Percentiles rank a stretch among this genome's conserved stretches.
These are phyloP conservation scores for Meloidogyne floridensis DNA, from an alignment of 1,140 invertebrate species.

Conservation along the genomic window DNA sequence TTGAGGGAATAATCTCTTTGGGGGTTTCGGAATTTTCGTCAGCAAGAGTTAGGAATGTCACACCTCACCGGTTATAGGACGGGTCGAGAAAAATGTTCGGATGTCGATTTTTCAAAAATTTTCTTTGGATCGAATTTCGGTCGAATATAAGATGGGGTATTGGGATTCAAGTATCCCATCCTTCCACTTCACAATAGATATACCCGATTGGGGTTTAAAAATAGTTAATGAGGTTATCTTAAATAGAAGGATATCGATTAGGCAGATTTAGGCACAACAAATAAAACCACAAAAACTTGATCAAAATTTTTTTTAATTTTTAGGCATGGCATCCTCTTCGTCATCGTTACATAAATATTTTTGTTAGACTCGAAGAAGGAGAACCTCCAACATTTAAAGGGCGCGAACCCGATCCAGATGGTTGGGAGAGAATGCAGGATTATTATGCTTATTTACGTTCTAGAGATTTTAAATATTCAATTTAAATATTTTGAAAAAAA, in stretches of 20 bases:
- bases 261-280: neutral
- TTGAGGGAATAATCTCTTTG: neutral
- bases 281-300: neutral
- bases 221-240: too few species aligned
- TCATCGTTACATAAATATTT: conserved; percentile 61
- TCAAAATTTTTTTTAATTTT: conserved; percentile 9
- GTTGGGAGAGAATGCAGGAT: conserved; percentile 64
- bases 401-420: conserved; percentile 41
- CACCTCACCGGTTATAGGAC: too few species aligned
- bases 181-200: too few species aligned
- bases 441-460: conserved; percentile 61
- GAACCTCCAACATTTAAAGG: conserved; percentile 45
- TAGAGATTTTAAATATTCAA: conserved; percentile 60
- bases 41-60: too few species aligned
- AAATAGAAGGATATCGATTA: too few species aligned
- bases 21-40: too few species aligned
- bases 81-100: too few species aligned
- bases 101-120: too few species aligned
- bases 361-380: conserved; percentile 59
- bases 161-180: too few species aligned
- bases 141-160: too few species aligned
- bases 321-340: conserved; percentile 50
- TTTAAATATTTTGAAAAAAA: conserved; percentile 39
- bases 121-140: too few species aligned
- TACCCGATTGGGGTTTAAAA: too few species aligned